Evolutionary conservation across 1,140 invertebrate genomes (phyloP).

Genomic region (Heliconius melpomene): DNA sequence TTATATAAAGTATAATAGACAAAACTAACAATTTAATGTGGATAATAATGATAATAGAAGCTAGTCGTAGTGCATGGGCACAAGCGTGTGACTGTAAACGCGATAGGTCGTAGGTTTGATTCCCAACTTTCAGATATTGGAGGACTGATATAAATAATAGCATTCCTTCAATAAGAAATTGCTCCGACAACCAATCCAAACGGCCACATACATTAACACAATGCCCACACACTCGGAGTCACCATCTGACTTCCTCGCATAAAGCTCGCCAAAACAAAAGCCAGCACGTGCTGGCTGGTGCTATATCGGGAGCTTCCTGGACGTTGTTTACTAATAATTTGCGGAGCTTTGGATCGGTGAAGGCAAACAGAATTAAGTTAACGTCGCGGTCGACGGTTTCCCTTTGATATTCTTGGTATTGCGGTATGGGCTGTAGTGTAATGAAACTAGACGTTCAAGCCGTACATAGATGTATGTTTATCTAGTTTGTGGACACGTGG

Average conservation of each 20-base stretch:
- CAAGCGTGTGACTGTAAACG: no score
- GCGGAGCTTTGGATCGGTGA: slow-evolving; percentile 53
- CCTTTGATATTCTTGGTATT: slow-evolving; percentile 41
- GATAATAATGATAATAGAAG: no score
- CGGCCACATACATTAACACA: not conserved
- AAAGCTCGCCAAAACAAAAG: slow-evolving; percentile 47
- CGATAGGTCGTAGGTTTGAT: no score
- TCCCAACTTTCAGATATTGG: no score
- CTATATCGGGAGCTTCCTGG: slow-evolving; percentile 58
- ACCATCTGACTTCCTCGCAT: slow-evolving; percentile 23
- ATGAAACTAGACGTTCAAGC: not conserved
- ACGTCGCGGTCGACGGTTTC: slow-evolving; percentile 40
- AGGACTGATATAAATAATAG: no score
- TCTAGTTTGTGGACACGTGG: no score
- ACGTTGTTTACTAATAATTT: slow-evolving; percentile 67
- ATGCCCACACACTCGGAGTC: slow-evolving; percentile 18
- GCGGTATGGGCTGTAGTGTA: not conserved
- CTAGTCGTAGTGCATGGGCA: no score
- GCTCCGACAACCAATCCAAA: not conserved
- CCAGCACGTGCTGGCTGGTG: slow-evolving; percentile 48
- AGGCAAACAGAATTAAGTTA: slow-evolving; percentile 59
- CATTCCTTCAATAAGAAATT: not conserved
- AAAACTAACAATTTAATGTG: no score
- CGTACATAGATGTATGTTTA: no score
- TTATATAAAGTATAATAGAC: no score